Conservation (phyloP, 1,140 invertebrate species). For the Orius laevigatus region DNA sequence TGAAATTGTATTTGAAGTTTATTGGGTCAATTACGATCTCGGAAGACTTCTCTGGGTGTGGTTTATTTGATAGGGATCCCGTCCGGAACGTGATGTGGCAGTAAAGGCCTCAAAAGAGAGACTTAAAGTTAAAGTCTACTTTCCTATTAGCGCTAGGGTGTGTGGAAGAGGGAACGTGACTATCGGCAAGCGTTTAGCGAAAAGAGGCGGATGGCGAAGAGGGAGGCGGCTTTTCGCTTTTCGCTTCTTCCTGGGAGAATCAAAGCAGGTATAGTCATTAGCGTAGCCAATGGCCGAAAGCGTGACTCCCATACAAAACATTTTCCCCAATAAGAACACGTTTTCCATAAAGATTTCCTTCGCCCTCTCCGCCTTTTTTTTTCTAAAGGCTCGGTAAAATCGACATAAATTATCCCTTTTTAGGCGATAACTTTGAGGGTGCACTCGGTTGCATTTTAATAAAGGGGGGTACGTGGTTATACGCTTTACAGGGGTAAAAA, state of each 20-base stretch:
- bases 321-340: slow-evolving; percentile 3
- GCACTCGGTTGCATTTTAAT: slow-evolving; percentile 3
- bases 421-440: slow-evolving; percentile 1
- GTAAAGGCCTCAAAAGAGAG: no score
- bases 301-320: not conserved
- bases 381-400: not conserved
- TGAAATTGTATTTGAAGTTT: no score
- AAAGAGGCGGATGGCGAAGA: no score
- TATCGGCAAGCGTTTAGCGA: no score
- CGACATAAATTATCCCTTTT: slow-evolving; percentile 7
- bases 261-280: slow-evolving; percentile 5
- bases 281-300: not conserved
- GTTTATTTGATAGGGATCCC: no score
- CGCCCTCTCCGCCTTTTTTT: not conserved
- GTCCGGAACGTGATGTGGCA: no score
- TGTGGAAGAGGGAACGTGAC: no score
- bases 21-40: no score
- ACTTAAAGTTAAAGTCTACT: no score
- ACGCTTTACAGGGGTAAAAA: not conserved
- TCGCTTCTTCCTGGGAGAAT: not conserved
- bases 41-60: no score
- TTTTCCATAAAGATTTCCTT: slow-evolving; percentile 7
- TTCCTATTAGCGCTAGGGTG: no score
- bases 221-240: no score
- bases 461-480: slow-evolving; percentile 1